Base-by-base conservation (phyloP, 1,140 invertebrate species). In the Lordiphosa stackelbergi region DNA sequence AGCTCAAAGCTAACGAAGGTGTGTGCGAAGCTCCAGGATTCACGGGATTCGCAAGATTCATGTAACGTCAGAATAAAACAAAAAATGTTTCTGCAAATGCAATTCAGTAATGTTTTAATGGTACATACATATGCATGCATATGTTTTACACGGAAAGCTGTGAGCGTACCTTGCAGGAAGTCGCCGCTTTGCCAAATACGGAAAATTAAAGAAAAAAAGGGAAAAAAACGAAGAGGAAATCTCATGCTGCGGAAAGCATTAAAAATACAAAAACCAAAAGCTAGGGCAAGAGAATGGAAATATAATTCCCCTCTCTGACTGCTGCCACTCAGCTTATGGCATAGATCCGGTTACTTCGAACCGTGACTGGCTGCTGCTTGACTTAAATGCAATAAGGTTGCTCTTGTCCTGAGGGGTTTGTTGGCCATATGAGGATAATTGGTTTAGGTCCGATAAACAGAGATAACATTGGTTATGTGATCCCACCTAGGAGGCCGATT, bases 101-200 rank as follows among this genome's bases (percentile, higher is more conserved):
- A 81, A 83, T 81, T 75, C 72, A 69, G 77, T 83, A 72, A 75
- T 71, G 68, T 51, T 63, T 60, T 71, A 71, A 72, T 65, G 77
- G 72, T 59, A 83, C 75, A 75, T 59, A 83, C 75, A 75, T 81
- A 83, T 75, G 56, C 75, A 72, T 81, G 75, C 77, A 81, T 75
- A 75, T 75, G 71, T 74, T 66, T 75, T 52, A 72, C 68, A 81
- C 63, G 56, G 71, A 40, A 74, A 62, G 66, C 64, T 61, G 37
- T 13, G 10, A 12, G 5, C 8, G 13, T 28, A 34, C 34, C 47
- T 54, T 36, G 52, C 49, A 55, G 52, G 55, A 57, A 47, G 65
- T 45, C 41, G 42, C 16, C 52, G 61, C 59, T 73, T 78, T 66
- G 36, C 35, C 36, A 57, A 41, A 54, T 56, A 54, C 66, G 54